Evolutionary conservation across 1,140 invertebrate genomes (phyloP).

Genomic region (Eriosoma lanigerum): DNA sequence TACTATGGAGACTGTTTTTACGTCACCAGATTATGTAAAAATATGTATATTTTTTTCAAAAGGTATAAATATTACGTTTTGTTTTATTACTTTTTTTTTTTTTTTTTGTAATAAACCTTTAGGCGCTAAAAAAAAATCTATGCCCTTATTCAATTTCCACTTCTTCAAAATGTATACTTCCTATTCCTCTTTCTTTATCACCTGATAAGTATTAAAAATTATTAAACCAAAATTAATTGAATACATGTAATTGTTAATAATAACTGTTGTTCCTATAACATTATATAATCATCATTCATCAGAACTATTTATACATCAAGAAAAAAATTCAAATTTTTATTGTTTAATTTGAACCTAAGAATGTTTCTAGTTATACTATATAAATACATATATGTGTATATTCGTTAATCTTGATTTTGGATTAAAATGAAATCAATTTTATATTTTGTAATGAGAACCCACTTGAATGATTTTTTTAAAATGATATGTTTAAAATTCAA

Average conservation of each 20-base stretch:
- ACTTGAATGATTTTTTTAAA: neutral
- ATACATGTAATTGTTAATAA: neutral
- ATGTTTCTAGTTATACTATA: neutral
- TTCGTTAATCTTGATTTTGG: neutral
- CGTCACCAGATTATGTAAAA: constrained; percentile 44
- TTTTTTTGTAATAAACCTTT: constrained; percentile 47
- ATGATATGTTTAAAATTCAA: neutral
- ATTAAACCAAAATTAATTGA: too few relatives aligned
- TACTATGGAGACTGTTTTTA: constrained; percentile 47
- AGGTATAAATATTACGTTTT: constrained; percentile 42
- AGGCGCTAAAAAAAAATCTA: constrained; percentile 4
- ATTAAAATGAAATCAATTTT: neutral
- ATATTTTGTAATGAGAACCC: neutral
- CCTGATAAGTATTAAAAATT: constrained; percentile 12
- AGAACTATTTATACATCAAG: neutral
- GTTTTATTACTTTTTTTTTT: constrained; percentile 37
- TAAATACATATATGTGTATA: neutral
- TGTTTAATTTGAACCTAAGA: neutral
- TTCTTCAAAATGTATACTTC: neutral
- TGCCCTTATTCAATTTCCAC: constrained; percentile 23
- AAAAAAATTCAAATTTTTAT: neutral
- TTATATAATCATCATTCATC: neutral
- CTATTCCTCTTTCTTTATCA: constrained; percentile 9
- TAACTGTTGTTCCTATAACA: neutral
- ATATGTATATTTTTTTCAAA: constrained; percentile 44